Evolutionary conservation across 2,113 vertebrate genomes (phyloP), one percentile per base, ranked within the genome.

Genomic region (Rhizomys pruinosus): DNA sequence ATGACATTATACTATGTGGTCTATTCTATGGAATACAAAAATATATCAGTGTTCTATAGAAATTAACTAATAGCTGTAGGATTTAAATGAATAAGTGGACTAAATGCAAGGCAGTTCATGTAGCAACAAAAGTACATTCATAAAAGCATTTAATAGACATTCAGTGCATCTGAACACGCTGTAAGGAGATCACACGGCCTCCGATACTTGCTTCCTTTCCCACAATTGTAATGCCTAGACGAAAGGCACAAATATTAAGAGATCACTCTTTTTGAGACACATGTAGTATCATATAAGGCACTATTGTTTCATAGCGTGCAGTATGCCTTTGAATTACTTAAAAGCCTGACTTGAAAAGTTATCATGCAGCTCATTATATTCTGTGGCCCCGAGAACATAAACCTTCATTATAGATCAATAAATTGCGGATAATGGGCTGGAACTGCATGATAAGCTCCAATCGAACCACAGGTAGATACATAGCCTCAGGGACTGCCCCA

Each of bases 141-240:
- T 27, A 57, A 82, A 96, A 89, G 57, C 44, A 13, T 55, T 92
- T 81, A 80, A n/a, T 81, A 84, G 5, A 34, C 12, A 87, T 42
- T 59, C 87, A 55, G 22, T 39, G 71, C 17, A 7, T 11, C 10
- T 76, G 64, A 64, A 2, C 1, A 17, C 64, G 5, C 39, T 69
- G 15, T 76, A 89, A 77, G 47, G 6, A 39, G 8, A 86, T 76
- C 44, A n/a, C 0, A 29, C 71, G 19, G 74, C 7, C 12, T 80
- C 59, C 59, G 29, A 55, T 77, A 55, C 34, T 15, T 57, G 7
- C 0, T 9, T 16, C 9, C n/a, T 66, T 71, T 64, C 16, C 29
- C 15, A 61, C 92, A 77, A 74, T 0, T 66, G 11, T 34, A 61
- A 61, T 44, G 47, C 88, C 32, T 87, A 91, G 76, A 93, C 15